Evolutionary conservation across 1,140 invertebrate species (phyloP).

Genomic region (Lanistes nyassanus): DNA sequence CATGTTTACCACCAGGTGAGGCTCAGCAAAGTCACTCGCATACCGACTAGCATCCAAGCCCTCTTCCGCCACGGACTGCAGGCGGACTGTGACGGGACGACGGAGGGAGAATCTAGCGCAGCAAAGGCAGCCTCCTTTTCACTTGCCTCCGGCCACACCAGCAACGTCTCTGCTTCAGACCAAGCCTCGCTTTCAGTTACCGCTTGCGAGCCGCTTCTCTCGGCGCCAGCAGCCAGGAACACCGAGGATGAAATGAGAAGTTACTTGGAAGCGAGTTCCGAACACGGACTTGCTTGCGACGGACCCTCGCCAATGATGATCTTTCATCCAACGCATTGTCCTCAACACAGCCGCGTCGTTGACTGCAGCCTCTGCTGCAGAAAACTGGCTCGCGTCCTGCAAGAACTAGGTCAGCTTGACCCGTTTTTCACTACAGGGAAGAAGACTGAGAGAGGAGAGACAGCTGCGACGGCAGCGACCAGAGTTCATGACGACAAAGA

Average conservation of each 20-base stretch:
- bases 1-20: not conserved
- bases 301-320: too few species aligned
- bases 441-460: too few species aligned
- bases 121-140: not conserved
- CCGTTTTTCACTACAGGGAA: too few species aligned
- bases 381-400: too few species aligned
- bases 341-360: too few species aligned
- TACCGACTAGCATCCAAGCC: constrained; percentile 5
- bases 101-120: not conserved
- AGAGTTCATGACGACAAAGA: not conserved
- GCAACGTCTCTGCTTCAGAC: not conserved
- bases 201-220: not conserved
- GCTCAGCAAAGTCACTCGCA: not conserved
- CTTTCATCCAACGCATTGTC: too few species aligned
- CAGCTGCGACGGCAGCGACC: too few species aligned
- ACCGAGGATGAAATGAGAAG: not conserved
- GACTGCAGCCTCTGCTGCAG: too few species aligned
- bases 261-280: too few species aligned
- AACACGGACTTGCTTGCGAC: too few species aligned
- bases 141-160: not conserved
- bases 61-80: not conserved
- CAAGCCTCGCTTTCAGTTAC: not conserved
- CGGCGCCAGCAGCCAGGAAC: not conserved
- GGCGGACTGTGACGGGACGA: not conserved
- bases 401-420: too few species aligned